Evolutionary conservation across 2,797 vertebrate species (phyloP).

Genomic region (Austrolebias charrua): DNA sequence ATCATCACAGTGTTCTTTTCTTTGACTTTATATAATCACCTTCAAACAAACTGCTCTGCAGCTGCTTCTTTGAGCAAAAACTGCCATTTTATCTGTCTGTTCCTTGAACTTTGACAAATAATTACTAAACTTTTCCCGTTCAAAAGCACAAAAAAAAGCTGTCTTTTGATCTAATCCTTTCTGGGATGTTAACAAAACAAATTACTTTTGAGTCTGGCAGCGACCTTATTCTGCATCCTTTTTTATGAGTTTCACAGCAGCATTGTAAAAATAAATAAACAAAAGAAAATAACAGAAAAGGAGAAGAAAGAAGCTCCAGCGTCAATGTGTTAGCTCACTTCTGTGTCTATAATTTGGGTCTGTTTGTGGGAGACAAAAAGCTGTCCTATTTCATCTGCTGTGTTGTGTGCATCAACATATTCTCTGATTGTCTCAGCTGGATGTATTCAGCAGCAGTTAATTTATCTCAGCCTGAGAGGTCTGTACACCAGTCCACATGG

Average conservation of each 20-base stretch:
- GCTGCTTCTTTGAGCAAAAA: background rate
- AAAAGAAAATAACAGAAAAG: conserved; percentile 26
- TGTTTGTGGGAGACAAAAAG: conserved; percentile 59
- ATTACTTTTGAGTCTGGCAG: conserved; percentile 44
- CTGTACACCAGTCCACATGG: conserved; percentile 45
- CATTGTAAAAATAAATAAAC: conserved; percentile 28
- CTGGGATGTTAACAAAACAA: conserved; percentile 42
- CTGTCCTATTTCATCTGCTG: conserved; percentile 54
- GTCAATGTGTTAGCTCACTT: conserved; percentile 51
- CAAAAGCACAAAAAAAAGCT: conserved; percentile 18
- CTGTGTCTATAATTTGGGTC: conserved; percentile 59
- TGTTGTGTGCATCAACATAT: conserved; percentile 61
- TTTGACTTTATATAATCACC: background rate
- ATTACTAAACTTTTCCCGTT: conserved; percentile 23
- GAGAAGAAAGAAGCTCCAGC: conserved; percentile 28
- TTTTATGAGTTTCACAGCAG: conserved; percentile 31
- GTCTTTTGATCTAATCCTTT: conserved; percentile 17
- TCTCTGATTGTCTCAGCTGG: conserved; percentile 59
- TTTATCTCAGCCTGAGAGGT: conserved; percentile 38
- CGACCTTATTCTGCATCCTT: conserved; percentile 26
- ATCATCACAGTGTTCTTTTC: background rate
- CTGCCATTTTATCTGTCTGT: conserved; percentile 4
- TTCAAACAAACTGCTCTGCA: conserved; percentile 1
- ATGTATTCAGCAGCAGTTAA: conserved; percentile 40
- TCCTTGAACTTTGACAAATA: conserved; percentile 26